These are phyloP conservation scores for Porphyrio hochstetteri DNA, from an alignment of 2,113 vertebrate genomes.

Conservation along the genomic window DNA sequence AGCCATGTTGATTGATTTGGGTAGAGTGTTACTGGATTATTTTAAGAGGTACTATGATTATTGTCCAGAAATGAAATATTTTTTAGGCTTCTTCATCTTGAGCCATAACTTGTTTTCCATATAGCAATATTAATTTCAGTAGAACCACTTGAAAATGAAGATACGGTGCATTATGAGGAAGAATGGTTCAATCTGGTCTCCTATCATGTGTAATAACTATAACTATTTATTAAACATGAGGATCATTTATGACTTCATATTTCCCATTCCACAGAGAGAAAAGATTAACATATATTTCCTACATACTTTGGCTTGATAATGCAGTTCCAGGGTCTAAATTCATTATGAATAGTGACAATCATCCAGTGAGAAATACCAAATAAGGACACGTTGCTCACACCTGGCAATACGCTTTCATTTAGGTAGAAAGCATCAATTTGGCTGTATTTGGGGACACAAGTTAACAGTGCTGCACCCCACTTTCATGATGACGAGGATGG, in stretches of 20 bases:
- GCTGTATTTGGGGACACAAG: accelerated
- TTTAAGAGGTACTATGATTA: not conserved
- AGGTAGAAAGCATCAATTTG: not conserved
- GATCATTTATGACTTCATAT: slow-evolving; percentile 8
- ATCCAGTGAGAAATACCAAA: not conserved
- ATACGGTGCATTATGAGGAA: not conserved
- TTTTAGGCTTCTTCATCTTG: not conserved
- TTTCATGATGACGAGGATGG: not conserved
- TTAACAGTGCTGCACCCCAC: not conserved
- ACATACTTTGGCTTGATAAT: not conserved
- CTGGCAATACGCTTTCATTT: not conserved
- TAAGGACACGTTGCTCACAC: not conserved
- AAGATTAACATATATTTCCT: slow-evolving; percentile 10
- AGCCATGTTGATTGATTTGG: not conserved
- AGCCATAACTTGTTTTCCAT: not conserved
- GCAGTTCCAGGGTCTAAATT: not conserved
- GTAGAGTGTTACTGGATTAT: not conserved
- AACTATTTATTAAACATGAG: slow-evolving; percentile 12
- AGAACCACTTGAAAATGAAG: not conserved
- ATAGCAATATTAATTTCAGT: slow-evolving; percentile 1
- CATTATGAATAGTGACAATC: not conserved
- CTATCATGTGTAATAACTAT: not conserved
- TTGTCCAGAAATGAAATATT: not conserved
- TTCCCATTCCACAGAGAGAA: not conserved
- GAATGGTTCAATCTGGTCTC: slow-evolving; percentile 8